Base-by-base conservation (phyloP, 1,140 invertebrate genomes). In the Drosophila guanche region DNA sequence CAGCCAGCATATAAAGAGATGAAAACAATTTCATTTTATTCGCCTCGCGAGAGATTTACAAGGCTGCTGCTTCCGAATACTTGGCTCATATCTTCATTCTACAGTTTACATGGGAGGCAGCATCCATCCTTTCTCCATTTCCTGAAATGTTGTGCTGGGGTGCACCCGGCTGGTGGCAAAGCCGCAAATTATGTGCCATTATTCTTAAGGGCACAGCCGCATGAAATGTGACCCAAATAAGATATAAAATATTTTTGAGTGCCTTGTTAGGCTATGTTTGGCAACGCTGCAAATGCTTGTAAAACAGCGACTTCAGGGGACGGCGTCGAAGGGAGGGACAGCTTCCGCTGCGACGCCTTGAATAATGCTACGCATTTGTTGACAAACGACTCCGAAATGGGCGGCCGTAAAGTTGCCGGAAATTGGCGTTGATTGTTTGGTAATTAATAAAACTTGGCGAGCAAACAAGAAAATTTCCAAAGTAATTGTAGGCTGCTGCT, bases 21-120 rank as follows among this genome's bases (percentile, higher is more conserved):
- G 69, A 72, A 73, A 88, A 90, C 73, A 90, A 86, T 86, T 80
- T 86, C 52, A 85, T 90, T 85, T 90, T 90, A 90, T 90, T 76
- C 76, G 74, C 69, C 88, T 74, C 79, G 70, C 71, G 79, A 90
- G 88, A 90, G 72, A 80, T 79, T 85, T 67, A 59, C 71, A 70
- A 72, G 50, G 37, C 61, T 53, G 57, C 54, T 40, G 37, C 61
- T 53, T 53, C 54, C 43, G 29, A 52, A 75, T 50, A 50, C 59
- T 48, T 56, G 41, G 20, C 46, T 1, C 57, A 48, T 37, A 37
- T 37, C 33, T 37, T 4, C 33, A 63, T 55, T 73, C 69, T 59
- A 40, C 22, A 22, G 33, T 48, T 41, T 23, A 37, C 37, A 16
- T 43, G 16, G n/a, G 45, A 14, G 16, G n/a, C 37, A 14, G 14